A percentile compares a stretch with the other conserved stretches of the same genome.
phyloP scores from a whole-genome alignment of 2,797 vertebrate genomes.

The Agapornis canus region DNA sequence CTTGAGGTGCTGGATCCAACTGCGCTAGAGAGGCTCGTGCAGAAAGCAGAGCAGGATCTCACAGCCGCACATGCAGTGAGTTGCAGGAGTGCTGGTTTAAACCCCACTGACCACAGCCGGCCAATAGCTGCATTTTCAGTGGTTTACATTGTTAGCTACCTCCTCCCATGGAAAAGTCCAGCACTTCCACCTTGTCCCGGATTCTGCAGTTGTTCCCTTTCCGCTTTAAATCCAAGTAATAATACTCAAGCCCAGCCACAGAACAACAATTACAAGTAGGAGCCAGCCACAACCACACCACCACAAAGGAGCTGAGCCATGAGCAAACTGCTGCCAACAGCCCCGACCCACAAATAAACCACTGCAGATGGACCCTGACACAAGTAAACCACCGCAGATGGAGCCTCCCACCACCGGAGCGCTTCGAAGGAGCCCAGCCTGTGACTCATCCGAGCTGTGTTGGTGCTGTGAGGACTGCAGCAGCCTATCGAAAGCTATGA shows the following conservation, averaged over 20 bases:
- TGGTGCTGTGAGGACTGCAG: background rate
- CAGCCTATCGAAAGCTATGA: constrained; percentile 46
- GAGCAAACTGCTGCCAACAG: background rate
- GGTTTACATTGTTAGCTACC: background rate
- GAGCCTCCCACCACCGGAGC: background rate
- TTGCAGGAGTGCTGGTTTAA: background rate
- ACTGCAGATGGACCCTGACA: background rate
- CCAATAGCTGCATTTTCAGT: background rate
- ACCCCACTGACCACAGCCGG: background rate
- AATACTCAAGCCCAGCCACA: background rate
- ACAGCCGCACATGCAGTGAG: background rate
- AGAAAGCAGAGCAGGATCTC: background rate
- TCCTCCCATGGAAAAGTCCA: background rate
- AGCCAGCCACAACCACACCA: background rate
- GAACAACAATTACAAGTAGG: background rate
- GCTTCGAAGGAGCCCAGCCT: background rate
- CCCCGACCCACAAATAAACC: background rate
- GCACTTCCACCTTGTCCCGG: background rate
- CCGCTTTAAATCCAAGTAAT: background rate
- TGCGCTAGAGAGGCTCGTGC: background rate
- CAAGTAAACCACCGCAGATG: background rate
- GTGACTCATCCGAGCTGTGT: background rate
- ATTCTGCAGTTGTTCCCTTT: background rate
- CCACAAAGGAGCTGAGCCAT: background rate
- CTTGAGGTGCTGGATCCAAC: background rate